Evolutionary conservation across 1,140 invertebrate genomes (phyloP).

Genomic region (Hestina assimilis): DNA sequence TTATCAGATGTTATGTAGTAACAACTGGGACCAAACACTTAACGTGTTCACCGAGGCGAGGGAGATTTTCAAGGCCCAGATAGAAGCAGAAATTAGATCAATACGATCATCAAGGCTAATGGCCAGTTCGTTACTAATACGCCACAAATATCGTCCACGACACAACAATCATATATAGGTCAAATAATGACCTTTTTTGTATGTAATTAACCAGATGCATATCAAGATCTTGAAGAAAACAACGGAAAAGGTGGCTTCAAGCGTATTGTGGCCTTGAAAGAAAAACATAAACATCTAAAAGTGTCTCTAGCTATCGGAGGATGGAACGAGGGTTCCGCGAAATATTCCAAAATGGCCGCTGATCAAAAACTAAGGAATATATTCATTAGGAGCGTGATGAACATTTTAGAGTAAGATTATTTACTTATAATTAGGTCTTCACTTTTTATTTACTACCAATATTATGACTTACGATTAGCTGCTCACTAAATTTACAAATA

Average conservation of each 20-base stretch:
- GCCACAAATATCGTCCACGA: no score
- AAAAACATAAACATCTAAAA: conserved; percentile 85
- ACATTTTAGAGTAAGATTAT: conserved; percentile 80
- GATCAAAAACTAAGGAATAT: conserved; percentile 76
- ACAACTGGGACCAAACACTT: no score
- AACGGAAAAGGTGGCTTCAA: conserved; percentile 86
- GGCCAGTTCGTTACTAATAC: no score
- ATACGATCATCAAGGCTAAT: no score
- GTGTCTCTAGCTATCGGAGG: conserved; percentile 90
- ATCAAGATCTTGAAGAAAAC: conserved; percentile 85
- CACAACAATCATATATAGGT: no score
- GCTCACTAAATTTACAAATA: background rate
- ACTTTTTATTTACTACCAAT: background rate
- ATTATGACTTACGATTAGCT: background rate
- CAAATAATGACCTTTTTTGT: no score
- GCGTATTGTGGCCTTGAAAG: conserved; percentile 82
- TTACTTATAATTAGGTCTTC: background rate
- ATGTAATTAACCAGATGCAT: no score
- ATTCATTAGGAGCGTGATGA: conserved; percentile 83
- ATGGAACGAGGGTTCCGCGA: conserved; percentile 91
- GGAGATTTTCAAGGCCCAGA: no score
- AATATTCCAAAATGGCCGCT: conserved; percentile 87
- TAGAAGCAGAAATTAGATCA: no score
- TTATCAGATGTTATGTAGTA: no score
- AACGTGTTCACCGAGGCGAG: no score